These are phyloP conservation scores for Anthonomus grandis DNA, from an alignment of 1,140 invertebrate genomes.

Conservation along the genomic window DNA sequence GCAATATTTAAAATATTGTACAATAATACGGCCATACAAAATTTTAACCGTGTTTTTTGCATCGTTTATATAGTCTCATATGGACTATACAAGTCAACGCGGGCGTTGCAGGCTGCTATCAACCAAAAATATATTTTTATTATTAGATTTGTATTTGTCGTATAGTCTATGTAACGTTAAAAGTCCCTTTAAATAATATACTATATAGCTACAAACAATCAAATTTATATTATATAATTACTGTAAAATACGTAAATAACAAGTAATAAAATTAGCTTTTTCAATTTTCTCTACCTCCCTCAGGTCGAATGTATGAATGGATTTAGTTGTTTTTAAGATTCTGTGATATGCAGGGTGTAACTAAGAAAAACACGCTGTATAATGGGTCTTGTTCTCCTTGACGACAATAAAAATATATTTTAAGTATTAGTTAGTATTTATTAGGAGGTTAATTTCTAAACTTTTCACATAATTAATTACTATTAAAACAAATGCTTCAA, in stretches of 20 bases:
- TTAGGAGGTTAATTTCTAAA: neutral
- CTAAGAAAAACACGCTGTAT: neutral
- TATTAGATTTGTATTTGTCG: slow-evolving; percentile 12
- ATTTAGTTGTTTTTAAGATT: neutral
- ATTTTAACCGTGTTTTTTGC: neutral
- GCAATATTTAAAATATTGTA: neutral
- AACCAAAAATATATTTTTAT: slow-evolving; percentile 16
- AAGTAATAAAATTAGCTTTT: neutral
- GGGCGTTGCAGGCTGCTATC: neutral
- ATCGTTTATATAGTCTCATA: neutral
- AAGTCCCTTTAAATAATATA: neutral
- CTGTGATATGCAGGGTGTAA: neutral
- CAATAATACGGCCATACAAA: neutral
- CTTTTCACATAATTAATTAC: neutral
- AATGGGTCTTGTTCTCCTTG: neutral
- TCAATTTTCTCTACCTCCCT: neutral
- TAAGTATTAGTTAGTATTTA: neutral
- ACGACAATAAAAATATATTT: neutral
- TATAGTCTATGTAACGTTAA: slow-evolving; percentile 21
- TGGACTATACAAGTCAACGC: neutral
- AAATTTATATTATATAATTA: neutral
- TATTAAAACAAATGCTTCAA: neutral
- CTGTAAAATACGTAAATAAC: neutral
- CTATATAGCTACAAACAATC: neutral
- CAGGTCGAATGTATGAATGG: neutral